Percentiles rank a stretch among this genome's conserved stretches.
Evolutionary conservation across 2,113 vertebrate genomes (phyloP).

Genomic region (Scomber colias): DNA sequence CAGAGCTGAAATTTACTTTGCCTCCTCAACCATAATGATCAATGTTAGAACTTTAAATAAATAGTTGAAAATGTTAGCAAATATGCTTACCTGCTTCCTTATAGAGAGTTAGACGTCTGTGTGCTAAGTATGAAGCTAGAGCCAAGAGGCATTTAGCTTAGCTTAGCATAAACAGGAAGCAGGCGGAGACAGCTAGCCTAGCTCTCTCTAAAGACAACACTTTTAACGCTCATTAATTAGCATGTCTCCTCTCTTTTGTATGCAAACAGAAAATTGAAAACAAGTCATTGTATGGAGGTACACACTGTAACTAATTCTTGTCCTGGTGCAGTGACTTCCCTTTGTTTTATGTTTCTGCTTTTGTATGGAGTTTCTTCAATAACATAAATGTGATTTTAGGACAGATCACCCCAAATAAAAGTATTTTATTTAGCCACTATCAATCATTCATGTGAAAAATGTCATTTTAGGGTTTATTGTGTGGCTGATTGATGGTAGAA

Average conservation of each 20-base stretch:
- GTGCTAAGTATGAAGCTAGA: no score
- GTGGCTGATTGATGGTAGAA: neutral
- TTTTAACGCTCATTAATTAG: neutral
- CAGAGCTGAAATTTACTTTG: neutral
- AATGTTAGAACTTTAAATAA: no score
- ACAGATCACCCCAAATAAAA: neutral
- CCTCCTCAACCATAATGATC: neutral
- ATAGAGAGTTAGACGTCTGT: neutral
- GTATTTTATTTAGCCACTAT: neutral
- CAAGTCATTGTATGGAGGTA: no score
- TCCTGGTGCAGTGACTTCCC: no score
- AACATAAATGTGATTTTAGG: no score
- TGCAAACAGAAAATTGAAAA: no score
- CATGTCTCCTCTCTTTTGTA: neutral
- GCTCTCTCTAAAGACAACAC: neutral
- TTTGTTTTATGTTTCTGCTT: neutral
- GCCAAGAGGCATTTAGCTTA: neutral
- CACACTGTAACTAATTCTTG: no score
- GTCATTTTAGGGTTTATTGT: neutral
- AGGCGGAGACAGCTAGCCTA: neutral
- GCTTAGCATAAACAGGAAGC: neutral
- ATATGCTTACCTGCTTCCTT: neutral
- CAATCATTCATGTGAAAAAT: constrained; percentile 1
- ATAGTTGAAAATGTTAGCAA: no score
- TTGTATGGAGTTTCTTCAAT: neutral